Conservation (phyloP, 2,113 vertebrate species). For the Thunnus maccoyii region DNA sequence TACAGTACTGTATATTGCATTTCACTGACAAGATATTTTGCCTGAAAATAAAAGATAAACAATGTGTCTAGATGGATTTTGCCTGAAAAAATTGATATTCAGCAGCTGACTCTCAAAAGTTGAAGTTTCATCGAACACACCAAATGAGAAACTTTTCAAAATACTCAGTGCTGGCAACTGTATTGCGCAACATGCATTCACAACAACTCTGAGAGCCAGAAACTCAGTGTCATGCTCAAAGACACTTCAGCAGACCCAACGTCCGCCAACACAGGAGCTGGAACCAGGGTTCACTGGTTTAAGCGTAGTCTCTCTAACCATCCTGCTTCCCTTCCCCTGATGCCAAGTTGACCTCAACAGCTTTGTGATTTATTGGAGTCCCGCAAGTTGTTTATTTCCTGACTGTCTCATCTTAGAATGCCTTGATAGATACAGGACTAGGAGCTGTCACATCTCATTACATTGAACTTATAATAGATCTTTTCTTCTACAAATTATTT, state of each 20-base stretch:
- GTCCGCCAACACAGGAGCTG: slow-evolving; percentile 41
- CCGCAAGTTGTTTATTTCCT: slow-evolving; percentile 50
- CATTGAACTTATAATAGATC: slow-evolving; percentile 66
- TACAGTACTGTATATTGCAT: background rate
- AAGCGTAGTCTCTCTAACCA: background rate
- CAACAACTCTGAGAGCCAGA: background rate
- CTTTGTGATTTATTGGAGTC: slow-evolving; percentile 39
- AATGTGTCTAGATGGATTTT: background rate
- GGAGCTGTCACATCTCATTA: slow-evolving; percentile 67
- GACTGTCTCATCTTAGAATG: slow-evolving; percentile 63
- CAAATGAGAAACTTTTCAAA: background rate
- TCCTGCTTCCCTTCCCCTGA: slow-evolving; percentile 26
- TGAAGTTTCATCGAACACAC: background rate
- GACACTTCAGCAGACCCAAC: slow-evolving; percentile 3
- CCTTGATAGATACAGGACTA: slow-evolving; percentile 75
- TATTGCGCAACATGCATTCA: background rate
- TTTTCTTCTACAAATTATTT: slow-evolving; percentile 45
- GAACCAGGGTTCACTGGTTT: slow-evolving; percentile 24
- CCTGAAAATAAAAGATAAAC: background rate
- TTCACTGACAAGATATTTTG: background rate
- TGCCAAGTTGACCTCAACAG: slow-evolving; percentile 31
- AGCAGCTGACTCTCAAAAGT: slow-evolving; percentile 4
- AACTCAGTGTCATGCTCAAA: slow-evolving; percentile 3
- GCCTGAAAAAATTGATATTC: background rate
- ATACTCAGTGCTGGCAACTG: background rate